phyloP scores from a whole-genome alignment of 2,888 invertebrate genomes.

The Oscheius sp. region DNA sequence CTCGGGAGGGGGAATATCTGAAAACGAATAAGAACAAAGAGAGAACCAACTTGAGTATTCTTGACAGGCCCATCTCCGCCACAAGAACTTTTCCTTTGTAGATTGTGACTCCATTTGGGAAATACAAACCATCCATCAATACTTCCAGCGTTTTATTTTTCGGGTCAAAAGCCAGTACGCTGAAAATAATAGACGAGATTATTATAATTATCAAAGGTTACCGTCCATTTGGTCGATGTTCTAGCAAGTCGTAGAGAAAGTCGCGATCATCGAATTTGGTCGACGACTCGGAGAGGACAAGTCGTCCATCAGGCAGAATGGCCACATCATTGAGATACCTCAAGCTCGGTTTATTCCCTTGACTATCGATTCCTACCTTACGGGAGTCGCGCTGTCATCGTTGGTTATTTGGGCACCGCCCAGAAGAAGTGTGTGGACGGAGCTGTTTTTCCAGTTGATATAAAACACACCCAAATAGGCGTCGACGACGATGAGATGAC shows the following conservation, averaged over 20 bases:
- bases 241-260: conserved; percentile 50
- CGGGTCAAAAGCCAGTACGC: conserved; percentile 51
- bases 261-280: conserved; percentile 57
- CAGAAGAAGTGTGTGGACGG: conserved; percentile 7
- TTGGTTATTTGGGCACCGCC: conserved; percentile 29
- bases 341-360: neutral
- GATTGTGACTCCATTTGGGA: conserved; percentile 60
- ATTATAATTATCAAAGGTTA: neutral
- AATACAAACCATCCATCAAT: conserved; percentile 48
- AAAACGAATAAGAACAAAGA: neutral
- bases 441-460: conserved; percentile 50
- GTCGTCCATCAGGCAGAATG: conserved; percentile 56
- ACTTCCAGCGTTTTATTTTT: conserved; percentile 44
- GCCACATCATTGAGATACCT: conserved; percentile 59
- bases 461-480: conserved; percentile 58
- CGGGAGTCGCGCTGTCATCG: conserved; percentile 11
- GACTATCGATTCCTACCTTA: neutral
- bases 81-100: conserved; percentile 46
- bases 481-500: conserved; percentile 53
- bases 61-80: conserved; percentile 56
- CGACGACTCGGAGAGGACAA: conserved; percentile 56
- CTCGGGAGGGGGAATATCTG: conserved; percentile 44
- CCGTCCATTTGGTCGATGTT: conserved; percentile 60
- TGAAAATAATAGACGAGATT: neutral
- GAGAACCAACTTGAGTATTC: conserved; percentile 45